Conservation (phyloP, 1,140 invertebrate species). For the Holcopasites calliopsidis region DNA sequence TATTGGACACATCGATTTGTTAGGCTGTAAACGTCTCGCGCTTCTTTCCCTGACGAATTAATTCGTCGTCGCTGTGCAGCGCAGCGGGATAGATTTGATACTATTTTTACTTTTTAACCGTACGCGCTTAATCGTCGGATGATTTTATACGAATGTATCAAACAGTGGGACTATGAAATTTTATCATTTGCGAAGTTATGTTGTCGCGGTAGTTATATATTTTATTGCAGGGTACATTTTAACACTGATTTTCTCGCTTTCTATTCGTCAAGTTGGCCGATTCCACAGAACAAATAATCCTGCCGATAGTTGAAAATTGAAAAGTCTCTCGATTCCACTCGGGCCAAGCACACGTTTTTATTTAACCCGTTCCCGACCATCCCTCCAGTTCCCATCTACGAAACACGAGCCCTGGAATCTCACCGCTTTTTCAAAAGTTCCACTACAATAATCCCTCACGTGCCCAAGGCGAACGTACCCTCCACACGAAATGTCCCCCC, state of each 20-base stretch:
- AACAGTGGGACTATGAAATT: too few species aligned
- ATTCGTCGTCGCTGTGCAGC: not conserved
- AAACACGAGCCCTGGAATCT: not conserved
- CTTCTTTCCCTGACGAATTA: not conserved
- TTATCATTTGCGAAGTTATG: not conserved
- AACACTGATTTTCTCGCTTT: not conserved
- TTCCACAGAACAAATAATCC: not conserved
- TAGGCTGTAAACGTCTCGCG: not conserved
- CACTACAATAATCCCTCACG: constrained; percentile 36
- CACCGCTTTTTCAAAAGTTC: not conserved
- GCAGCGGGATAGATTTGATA: not conserved
- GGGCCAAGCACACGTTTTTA: not conserved
- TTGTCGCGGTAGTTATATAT: too few species aligned
- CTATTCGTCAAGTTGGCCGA: not conserved
- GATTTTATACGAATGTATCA: too few species aligned
- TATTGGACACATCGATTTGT: constrained; percentile 8
- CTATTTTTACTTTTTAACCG: not conserved
- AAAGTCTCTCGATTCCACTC: not conserved
- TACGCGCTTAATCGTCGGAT: not conserved
- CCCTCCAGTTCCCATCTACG: not conserved
- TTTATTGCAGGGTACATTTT: too few species aligned
- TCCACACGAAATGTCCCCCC: not conserved
- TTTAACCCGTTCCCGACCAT: constrained; percentile 8
- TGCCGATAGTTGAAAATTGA: too few species aligned
- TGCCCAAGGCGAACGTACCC: not conserved